These are phyloP conservation scores for Bucorvus abyssinicus DNA, from an alignment of 2,797 vertebrate species.

Conservation along the genomic window DNA sequence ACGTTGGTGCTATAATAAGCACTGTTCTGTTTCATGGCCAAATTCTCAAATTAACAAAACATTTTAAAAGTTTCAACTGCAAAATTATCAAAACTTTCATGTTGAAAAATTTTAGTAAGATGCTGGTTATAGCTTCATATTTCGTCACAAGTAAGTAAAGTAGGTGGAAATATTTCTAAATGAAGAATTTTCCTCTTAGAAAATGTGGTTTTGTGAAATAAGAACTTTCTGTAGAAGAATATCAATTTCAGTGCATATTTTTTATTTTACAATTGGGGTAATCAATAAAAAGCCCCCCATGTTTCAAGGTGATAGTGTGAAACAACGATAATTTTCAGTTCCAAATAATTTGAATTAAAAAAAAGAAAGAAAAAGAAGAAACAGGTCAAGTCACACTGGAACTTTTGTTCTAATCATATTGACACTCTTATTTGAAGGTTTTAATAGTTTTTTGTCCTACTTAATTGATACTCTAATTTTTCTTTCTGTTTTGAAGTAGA, in stretches of 20 bases:
- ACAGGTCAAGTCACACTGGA: neutral
- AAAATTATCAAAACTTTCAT: constrained; percentile 25
- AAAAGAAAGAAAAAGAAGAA: neutral
- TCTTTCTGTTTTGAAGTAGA: neutral
- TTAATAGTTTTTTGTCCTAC: neutral
- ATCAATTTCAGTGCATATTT: neutral
- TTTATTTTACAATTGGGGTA: neutral
- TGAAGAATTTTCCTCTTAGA: constrained; percentile 33
- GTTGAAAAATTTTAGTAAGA: constrained; percentile 16
- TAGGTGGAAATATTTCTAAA: constrained; percentile 14
- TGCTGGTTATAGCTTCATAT: constrained; percentile 13
- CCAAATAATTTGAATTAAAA: neutral
- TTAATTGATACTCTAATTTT: neutral
- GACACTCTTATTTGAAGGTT: neutral
- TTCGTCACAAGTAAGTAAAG: constrained; percentile 55
- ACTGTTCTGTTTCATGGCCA: neutral
- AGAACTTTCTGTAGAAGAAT: constrained; percentile 12
- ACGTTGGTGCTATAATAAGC: neutral
- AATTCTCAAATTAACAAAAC: neutral
- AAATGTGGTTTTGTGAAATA: constrained; percentile 48
- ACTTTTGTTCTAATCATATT: neutral
- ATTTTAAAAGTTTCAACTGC: constrained; percentile 24
- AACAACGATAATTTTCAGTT: neutral
- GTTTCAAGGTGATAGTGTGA: neutral
- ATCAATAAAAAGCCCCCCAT: neutral